Conservation (phyloP, 2,888 invertebrate species). For the Ametastegia equiseti region DNA sequence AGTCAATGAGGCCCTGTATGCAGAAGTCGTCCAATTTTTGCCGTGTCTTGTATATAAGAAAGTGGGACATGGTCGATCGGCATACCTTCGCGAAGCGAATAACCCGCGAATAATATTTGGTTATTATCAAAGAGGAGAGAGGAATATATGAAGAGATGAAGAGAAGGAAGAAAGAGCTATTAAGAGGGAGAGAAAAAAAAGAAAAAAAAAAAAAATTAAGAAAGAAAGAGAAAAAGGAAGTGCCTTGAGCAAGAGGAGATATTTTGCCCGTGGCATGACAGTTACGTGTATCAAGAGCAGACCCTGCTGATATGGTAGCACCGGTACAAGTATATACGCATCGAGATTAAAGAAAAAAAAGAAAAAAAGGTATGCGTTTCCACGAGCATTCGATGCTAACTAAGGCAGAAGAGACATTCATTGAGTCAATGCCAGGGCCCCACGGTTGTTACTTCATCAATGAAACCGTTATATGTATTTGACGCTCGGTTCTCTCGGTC, state of each 20-base stretch:
- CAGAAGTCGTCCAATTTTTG: conserved; percentile 22
- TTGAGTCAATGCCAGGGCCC: background rate
- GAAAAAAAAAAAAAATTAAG: background rate
- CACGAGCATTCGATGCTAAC: conserved; percentile 2
- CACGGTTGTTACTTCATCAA: conserved; percentile 56
- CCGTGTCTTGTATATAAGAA: conserved; percentile 12
- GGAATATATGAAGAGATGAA: background rate
- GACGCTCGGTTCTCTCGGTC: conserved; percentile 61
- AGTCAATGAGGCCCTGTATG: background rate
- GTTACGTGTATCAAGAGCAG: conserved; percentile 41
- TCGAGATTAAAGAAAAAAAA: conserved; percentile 4
- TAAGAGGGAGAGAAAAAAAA: background rate
- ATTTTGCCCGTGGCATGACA: conserved; percentile 39
- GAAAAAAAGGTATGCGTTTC: background rate
- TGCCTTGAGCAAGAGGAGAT: conserved; percentile 13
- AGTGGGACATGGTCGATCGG: conserved; percentile 45
- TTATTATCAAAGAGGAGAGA: conserved; percentile 36
- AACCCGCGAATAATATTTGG: conserved; percentile 45
- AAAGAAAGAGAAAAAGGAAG: conserved; percentile 12
- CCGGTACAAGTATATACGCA: background rate
- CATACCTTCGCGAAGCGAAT: conserved; percentile 39
- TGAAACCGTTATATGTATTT: conserved; percentile 72
- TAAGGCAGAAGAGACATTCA: conserved; percentile 5
- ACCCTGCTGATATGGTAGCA: conserved; percentile 26
- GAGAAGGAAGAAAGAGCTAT: background rate